Base-by-base conservation (phyloP, 2,888 invertebrate genomes). In the Cryptus viduatorius region DNA sequence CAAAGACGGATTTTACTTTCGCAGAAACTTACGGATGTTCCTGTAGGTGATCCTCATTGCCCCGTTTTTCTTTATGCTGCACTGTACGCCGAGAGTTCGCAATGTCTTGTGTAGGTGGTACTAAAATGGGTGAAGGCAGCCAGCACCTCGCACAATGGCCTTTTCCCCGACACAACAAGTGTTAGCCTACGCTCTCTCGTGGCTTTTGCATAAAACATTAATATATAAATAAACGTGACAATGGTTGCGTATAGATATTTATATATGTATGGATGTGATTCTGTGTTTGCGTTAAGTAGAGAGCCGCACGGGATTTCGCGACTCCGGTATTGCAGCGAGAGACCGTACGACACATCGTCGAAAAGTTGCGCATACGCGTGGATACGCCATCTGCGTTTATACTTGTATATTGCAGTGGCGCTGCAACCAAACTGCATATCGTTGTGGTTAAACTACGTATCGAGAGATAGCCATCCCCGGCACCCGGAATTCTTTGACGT, bases 121-220 rank as follows among this genome's bases (percentile, higher is more conserved):
- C 87, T 91, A 89, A 92, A 92, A 92, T 92, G 89, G 92, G 92
- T 92, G 92, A 92, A 92, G 92, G 92, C 90, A 91, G 89, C 86
- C 79, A 80, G 67, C 77, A 79, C 76, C 79, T 68, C 86, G 86
- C 88, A 91, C 90, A 90, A 91, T 91, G 88, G 88, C 80, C 82
- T 87, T 80, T 82, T 82, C 82, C 80, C 82, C 88, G 89, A 89
- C 86, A 90, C 90, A 91, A 92, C 91, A 92, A 92, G 92, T 92
- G 91, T 88, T 90, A 88, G 88, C 90, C 91, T 88, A 90, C 91
- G 90, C 90, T 67, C 37, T 76, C 65, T 48, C 71, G 79, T 86
- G 85, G 86, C 88, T 86, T 87, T 86, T 86, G 87, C 88, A 88
- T 87, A 87, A 87, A 89, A 88, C 85, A 88, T 86, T 86, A 79